A percentile compares a stretch with the other conserved stretches of the same genome.
Conservation (phyloP, 2,113 vertebrate species). For the Sialia sialis region DNA sequence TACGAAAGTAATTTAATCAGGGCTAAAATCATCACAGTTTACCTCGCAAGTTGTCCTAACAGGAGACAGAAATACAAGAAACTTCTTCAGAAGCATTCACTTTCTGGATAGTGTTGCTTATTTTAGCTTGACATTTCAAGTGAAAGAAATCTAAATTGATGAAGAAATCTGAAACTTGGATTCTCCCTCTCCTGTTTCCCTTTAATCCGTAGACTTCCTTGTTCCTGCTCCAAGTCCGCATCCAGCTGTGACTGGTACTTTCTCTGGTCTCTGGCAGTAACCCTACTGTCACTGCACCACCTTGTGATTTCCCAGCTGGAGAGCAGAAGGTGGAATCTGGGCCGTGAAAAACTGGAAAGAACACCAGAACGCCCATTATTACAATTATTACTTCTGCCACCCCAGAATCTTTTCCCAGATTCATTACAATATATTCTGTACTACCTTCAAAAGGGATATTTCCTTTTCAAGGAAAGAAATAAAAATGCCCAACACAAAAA, state of each 20-base stretch:
- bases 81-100: background rate
- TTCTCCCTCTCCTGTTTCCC: background rate
- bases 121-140: background rate
- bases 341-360: background rate
- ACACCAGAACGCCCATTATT: background rate
- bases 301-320: background rate
- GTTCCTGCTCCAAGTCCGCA: background rate
- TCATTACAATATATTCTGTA: background rate
- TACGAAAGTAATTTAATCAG: background rate
- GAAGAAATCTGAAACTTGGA: background rate
- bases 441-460: background rate
- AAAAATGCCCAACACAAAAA: too few species aligned
- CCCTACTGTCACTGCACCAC: background rate
- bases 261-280: background rate
- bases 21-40: background rate
- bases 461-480: background rate
- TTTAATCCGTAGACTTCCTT: background rate
- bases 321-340: background rate
- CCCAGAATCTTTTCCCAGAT: background rate
- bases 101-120: background rate
- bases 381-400: background rate
- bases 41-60: background rate
- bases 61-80: background rate
- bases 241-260: background rate
- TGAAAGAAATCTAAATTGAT: background rate